Evolutionary conservation across 2,888 invertebrate genomes (phyloP), one percentile per base, ranked within the genome.

Genomic region (Lydus trimaculatus): DNA sequence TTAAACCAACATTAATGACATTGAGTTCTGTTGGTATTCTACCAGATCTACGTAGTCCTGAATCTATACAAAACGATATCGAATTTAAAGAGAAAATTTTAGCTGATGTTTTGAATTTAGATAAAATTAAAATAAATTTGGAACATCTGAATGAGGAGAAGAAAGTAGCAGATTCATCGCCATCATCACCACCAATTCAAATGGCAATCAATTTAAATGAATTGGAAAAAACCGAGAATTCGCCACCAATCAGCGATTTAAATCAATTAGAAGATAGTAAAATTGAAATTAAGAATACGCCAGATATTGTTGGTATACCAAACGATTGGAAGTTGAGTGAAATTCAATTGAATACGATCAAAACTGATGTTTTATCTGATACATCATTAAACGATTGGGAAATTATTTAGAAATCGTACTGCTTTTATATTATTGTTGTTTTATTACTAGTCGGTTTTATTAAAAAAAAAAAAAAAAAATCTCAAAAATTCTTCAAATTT

Each of bases 81-180:
- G 91, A 91, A 80, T 88, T 90, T 72, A 94, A 94, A 81, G 94
- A 94, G 77, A 92, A 91, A 81, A 88, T 91, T 23, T 83, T 93
- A 15, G 91, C 91, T 0, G 90, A 90, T 78, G 87, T 91, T 80
- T 84, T 92, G 33, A 89, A 90, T 80, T 86, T 92, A 58, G 90
- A 91, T 74, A 81, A 80, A 69, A 75, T 84, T 20, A 81, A 81
- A 72, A 75, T 81, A 15, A 66, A 73, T 59, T 33, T 72, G 31
- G 74, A 74, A 43, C 64, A 74, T 62, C 61, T 76, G 39, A 64
- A 72, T 64, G 66, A 64, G 64, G 60, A 0, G 6, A 56, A 28
- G n/a, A 8, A n/a, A n/a, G n/a, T n/a, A n/a, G n/a, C n/a, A n/a
- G n/a, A n/a, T n/a, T 56, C 72, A 59, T 33, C 56, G 66, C 25